phyloP scores from a whole-genome alignment of 2,888 invertebrate species.

The Nomada lathburiana region DNA sequence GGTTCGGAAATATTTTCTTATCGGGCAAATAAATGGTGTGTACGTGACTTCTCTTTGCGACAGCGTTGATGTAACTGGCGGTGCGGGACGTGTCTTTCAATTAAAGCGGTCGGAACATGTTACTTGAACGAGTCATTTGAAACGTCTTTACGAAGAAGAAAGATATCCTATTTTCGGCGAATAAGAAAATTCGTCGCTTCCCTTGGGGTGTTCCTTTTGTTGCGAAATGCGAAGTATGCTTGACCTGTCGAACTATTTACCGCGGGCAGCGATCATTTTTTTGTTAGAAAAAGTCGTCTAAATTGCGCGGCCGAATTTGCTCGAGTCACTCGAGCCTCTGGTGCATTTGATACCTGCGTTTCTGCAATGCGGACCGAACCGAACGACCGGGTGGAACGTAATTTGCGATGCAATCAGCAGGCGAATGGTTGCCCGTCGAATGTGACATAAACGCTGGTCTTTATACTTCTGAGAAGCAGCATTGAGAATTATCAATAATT shows the following conservation, averaged over 20 bases:
- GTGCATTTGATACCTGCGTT: not conserved
- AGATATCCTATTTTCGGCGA: not conserved
- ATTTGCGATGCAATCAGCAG: not conserved
- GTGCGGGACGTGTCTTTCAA: not conserved
- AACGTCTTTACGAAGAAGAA: not conserved
- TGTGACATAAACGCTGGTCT: not conserved
- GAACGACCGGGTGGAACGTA: not conserved
- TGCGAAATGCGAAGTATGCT: not conserved
- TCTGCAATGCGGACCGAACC: constrained; percentile 13
- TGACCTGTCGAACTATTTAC: not conserved
- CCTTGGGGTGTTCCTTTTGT: not conserved
- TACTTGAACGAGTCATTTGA: not conserved
- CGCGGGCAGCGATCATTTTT: not conserved
- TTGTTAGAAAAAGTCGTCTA: not conserved
- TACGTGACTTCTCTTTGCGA: not conserved
- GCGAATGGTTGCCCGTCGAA: not conserved
- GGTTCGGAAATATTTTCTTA: not conserved
- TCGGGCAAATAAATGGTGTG: not conserved
- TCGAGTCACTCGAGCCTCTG: not conserved
- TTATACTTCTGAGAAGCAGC: not conserved
- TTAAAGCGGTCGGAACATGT: not conserved
- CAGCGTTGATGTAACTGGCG: too few species aligned
- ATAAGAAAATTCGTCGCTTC: not conserved
- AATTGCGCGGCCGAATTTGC: constrained; percentile 3
- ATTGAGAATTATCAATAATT: not conserved